Evolutionary conservation across 2,113 vertebrate genomes (phyloP).

Genomic region (Neogale vison): DNA sequence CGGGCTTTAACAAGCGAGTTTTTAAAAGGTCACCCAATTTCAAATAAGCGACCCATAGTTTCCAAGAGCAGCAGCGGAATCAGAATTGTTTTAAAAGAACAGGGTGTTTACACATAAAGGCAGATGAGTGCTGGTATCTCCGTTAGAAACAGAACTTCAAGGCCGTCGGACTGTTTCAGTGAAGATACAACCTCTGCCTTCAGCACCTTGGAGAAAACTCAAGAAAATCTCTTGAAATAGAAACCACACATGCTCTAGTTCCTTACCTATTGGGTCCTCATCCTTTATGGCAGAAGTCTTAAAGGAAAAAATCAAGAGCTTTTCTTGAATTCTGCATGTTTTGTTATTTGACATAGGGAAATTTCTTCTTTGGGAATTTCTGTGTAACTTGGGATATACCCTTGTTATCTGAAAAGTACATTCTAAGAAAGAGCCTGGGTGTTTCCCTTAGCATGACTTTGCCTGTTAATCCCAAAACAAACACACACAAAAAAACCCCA

Average conservation of each 20-base stretch:
- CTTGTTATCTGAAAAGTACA: not conserved
- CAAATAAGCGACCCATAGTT: not conserved
- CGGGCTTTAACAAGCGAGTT: not conserved
- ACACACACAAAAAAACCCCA: not conserved
- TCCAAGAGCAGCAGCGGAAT: not conserved
- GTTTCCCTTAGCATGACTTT: not conserved
- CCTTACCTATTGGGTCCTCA: too few relatives aligned
- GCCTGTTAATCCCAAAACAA: not conserved
- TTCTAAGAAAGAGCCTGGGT: not conserved
- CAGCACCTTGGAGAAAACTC: not conserved
- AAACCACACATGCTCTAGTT: not conserved
- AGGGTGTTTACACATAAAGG: not conserved
- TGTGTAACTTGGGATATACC: not conserved
- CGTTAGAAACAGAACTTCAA: not conserved
- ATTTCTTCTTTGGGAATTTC: not conserved
- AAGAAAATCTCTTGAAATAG: not conserved
- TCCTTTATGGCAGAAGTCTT: not conserved
- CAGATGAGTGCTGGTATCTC: not conserved
- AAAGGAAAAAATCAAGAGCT: not conserved
- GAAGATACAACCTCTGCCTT: not conserved
- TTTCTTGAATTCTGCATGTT: not conserved
- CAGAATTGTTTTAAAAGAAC: not conserved
- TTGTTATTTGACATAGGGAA: not conserved
- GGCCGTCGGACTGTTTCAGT: not conserved
- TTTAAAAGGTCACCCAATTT: not conserved